Percentiles rank a stretch among this genome's conserved stretches.
Evolutionary conservation across 1,140 invertebrate genomes (phyloP).

Genomic region (Pristionchus pacificus): DNA sequence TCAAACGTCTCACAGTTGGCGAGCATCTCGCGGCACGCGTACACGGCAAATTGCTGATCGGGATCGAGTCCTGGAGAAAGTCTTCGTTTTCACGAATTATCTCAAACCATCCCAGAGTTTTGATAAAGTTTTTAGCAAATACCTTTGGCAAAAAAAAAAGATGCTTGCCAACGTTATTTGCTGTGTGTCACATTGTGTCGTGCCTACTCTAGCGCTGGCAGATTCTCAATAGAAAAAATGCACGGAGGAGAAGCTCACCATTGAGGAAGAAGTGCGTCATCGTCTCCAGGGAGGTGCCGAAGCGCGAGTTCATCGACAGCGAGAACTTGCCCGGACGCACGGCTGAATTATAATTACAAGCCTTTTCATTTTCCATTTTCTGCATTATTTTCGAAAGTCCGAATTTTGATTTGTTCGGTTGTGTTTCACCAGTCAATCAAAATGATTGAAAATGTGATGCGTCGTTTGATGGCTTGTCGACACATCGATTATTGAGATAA

Average conservation of each 20-base stretch:
- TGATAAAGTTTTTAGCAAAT: no score
- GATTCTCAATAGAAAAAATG: not conserved
- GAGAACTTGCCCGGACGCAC: slow-evolving; percentile 16
- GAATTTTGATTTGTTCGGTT: slow-evolving; percentile 59
- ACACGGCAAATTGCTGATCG: slow-evolving; percentile 2
- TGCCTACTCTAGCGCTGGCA: not conserved
- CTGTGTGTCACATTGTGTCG: no score
- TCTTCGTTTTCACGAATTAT: no score
- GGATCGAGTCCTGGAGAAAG: no score
- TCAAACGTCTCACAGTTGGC: not conserved
- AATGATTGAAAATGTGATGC: slow-evolving; percentile 61
- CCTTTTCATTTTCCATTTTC: no score
- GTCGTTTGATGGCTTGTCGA: slow-evolving; percentile 55
- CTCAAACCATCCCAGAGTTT: no score
- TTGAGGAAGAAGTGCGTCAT: slow-evolving; percentile 18
- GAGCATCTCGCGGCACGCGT: not conserved
- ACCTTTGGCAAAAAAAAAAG: no score
- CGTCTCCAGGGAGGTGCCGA: slow-evolving; percentile 8
- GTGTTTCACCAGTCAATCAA: slow-evolving; percentile 64
- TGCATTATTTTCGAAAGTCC: slow-evolving; percentile 4
- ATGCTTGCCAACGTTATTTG: no score
- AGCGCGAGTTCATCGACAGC: slow-evolving; percentile 24
- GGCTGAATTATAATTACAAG: slow-evolving; percentile 14
- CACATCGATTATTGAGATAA: no score
- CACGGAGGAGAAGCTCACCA: slow-evolving; percentile 6